Conservation (phyloP, 1,140 invertebrate genomes). For the Papilio glaucus region DNA sequence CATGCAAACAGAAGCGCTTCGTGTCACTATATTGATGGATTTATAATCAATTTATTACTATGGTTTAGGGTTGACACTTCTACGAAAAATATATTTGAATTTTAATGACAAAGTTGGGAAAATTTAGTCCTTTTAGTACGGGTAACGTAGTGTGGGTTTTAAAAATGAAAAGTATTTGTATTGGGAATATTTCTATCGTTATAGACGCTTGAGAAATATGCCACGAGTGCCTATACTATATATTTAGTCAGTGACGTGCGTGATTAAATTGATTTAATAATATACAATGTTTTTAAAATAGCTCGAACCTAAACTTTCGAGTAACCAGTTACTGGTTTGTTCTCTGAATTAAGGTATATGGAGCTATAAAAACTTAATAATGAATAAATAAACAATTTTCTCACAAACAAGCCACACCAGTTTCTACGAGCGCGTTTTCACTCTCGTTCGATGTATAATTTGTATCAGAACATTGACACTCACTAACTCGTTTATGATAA, state of each 20-base stretch:
- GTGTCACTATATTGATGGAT: background rate
- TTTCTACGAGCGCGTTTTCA: background rate
- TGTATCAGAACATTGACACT: background rate
- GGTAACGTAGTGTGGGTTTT: no score
- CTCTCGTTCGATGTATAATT: background rate
- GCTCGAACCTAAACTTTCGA: background rate
- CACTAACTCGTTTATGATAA: background rate
- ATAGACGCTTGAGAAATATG: background rate
- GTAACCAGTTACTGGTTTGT: background rate
- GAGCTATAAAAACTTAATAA: background rate
- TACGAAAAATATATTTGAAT: background rate
- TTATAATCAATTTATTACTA: conserved; percentile 18
- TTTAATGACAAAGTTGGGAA: background rate
- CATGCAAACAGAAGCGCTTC: conserved; percentile 10
- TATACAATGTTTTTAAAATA: no score
- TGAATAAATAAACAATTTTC: conserved; percentile 7
- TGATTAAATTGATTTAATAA: background rate
- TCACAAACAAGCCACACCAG: background rate
- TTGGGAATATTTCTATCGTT: no score
- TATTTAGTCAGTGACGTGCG: background rate
- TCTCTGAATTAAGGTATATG: no score
- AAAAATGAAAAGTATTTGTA: no score
- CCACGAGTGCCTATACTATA: background rate
- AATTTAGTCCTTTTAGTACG: background rate
- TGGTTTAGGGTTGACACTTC: background rate